Evolutionary conservation across 2,888 invertebrate genomes (phyloP).

Genomic region (Kryphioiulus occultus): DNA sequence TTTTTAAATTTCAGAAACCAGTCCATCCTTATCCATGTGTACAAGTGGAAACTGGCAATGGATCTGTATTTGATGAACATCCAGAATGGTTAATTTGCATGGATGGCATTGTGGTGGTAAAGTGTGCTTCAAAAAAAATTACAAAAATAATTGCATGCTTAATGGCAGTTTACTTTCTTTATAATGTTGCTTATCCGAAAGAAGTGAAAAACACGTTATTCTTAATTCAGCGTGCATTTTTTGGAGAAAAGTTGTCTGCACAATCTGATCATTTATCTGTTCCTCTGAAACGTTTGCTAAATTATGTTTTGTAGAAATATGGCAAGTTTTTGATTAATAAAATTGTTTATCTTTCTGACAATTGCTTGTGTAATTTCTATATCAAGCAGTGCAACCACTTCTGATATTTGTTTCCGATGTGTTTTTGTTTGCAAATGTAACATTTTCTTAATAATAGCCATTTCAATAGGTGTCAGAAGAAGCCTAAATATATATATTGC

Average conservation of each 20-base stretch:
- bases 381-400: too few relatives aligned
- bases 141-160: background rate
- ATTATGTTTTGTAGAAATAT: too few relatives aligned
- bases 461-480: too few relatives aligned
- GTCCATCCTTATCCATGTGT: background rate
- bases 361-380: background rate
- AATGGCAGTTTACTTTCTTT: background rate
- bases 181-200: background rate
- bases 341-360: background rate
- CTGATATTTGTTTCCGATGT: too few relatives aligned
- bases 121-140: background rate
- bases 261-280: too few relatives aligned
- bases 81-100: background rate
- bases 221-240: too few relatives aligned
- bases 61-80: background rate
- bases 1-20: background rate
- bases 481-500: too few relatives aligned
- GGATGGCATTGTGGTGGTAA: background rate
- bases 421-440: too few relatives aligned
- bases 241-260: too few relatives aligned
- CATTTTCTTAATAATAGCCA: too few relatives aligned
- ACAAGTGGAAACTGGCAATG: background rate
- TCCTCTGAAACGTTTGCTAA: too few relatives aligned
- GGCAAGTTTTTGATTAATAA: background rate
- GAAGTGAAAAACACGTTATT: background rate